Conservation (phyloP, 2,888 invertebrate species). For the Balanococcus diminutus region DNA sequence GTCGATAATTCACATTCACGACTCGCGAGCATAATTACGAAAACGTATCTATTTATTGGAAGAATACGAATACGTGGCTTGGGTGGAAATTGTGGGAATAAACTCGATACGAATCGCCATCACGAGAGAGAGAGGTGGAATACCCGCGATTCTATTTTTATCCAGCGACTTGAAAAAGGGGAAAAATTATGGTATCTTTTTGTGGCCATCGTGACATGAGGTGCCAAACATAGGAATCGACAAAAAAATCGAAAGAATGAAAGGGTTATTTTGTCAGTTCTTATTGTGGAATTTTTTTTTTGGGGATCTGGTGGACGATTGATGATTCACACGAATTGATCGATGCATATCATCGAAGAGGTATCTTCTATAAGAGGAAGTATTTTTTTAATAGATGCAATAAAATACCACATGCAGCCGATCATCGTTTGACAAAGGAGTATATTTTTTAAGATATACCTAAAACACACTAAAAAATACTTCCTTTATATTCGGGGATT, state of each 20-base stretch:
- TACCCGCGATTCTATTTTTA: not conserved
- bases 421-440: not conserved
- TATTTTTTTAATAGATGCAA: not conserved
- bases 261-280: not conserved
- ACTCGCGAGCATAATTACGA: not conserved
- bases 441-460: not conserved
- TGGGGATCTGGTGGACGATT: not conserved
- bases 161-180: not conserved
- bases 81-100: not conserved
- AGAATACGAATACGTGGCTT: not conserved
- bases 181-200: not conserved
- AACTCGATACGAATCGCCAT: not conserved
- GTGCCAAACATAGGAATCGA: no score
- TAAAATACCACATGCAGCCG: not conserved
- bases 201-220: not conserved
- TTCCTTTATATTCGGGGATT: not conserved
- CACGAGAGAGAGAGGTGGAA: no score
- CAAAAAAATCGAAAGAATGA: no score
- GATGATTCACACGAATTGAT: no score
- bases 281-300: not conserved
- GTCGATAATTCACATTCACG: not conserved
- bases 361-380: not conserved
- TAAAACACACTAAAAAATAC: no score
- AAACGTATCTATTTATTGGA: no score
- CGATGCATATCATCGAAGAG: not conserved